Conservation (phyloP, 2,888 invertebrate species). For the Zeuzera pyrina region DNA sequence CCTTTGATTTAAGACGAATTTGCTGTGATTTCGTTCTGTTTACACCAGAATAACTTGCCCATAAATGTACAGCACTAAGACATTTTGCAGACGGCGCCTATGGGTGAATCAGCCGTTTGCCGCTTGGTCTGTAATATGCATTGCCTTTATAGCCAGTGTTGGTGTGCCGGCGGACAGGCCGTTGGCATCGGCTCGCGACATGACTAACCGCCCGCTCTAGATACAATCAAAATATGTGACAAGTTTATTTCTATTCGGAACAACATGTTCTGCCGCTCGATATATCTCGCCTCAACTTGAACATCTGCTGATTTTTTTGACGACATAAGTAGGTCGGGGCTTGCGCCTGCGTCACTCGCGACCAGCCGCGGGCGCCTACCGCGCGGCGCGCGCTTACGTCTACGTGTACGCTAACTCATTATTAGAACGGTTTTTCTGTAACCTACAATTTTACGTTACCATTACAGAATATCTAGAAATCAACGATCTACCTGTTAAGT, state of each 20-base stretch:
- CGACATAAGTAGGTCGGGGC: slow-evolving; percentile 72
- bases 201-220: slow-evolving; percentile 72
- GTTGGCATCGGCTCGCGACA: slow-evolving; percentile 65
- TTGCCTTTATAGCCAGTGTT: slow-evolving; percentile 65
- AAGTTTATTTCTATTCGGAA: slow-evolving; percentile 72
- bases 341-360: slow-evolving; percentile 58
- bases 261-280: slow-evolving; percentile 65
- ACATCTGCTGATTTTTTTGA: slow-evolving; percentile 69
- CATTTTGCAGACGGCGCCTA: slow-evolving; percentile 72
- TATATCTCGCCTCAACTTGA: slow-evolving; percentile 62
- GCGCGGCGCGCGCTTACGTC: too few species aligned
- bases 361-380: slow-evolving; percentile 35
- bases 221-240: slow-evolving; percentile 74
- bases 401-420: slow-evolving; percentile 63
- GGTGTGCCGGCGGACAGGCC: slow-evolving; percentile 47
- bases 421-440: slow-evolving; percentile 36
- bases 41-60: slow-evolving; percentile 21
- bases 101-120: slow-evolving; percentile 43
- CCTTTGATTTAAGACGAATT: not conserved
- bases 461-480: not conserved
- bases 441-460: slow-evolving; percentile 19
- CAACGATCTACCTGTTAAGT: not conserved
- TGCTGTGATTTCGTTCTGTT: slow-evolving; percentile 7
- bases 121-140: slow-evolving; percentile 63
- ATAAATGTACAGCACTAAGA: slow-evolving; percentile 58